Base-by-base conservation (phyloP, 2,888 invertebrate genomes). In the Caenorhabditis plicata region DNA sequence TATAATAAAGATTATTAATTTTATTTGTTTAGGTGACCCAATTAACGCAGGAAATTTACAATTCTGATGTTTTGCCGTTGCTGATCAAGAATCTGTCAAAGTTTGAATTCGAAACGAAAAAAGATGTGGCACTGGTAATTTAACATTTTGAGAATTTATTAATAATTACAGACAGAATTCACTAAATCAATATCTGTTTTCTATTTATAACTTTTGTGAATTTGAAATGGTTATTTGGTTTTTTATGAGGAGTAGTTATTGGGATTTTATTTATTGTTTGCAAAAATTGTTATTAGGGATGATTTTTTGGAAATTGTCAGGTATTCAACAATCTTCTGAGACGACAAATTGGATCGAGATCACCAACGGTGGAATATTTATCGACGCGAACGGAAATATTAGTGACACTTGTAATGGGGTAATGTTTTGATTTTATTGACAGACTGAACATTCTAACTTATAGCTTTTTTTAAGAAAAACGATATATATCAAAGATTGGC, bases 281-380 rank as follows among this genome's bases (percentile, higher is more conserved):
- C n/a, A n/a, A n/a, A n/a, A n/a, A n/a, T n/a, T n/a, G n/a, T n/a
- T n/a, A n/a, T n/a, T n/a, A n/a, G n/a, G n/a, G n/a, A n/a, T 38
- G 20, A 22, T 44, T 44, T 44, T 33, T 23, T n/a, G 8, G 11
- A 36, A 4, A 13, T 29, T 49, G 50, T 15, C 19, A 57, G 56
- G 56, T 99, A 74, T 96, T 98, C 85, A 98, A 98, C 85, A 98
- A 98, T 86, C 90, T 98, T 81, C 87, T 98, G 80, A 88, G 98
- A 81, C 88, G 98, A 81, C 96, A 98, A 85, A 96, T 99, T 82
- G 98, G 96, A 54, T 93, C 94, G 51, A 87, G 96, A 74, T 92
- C 92, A 49, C 98, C 98, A 25, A 95, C 94, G 53, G 77, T 98
- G 49, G 98, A 98, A 85, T 93, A 98, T 83, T 92, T 99, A 82